Base-by-base conservation (phyloP, 2,888 invertebrate species). In the Papilio protenor region DNA sequence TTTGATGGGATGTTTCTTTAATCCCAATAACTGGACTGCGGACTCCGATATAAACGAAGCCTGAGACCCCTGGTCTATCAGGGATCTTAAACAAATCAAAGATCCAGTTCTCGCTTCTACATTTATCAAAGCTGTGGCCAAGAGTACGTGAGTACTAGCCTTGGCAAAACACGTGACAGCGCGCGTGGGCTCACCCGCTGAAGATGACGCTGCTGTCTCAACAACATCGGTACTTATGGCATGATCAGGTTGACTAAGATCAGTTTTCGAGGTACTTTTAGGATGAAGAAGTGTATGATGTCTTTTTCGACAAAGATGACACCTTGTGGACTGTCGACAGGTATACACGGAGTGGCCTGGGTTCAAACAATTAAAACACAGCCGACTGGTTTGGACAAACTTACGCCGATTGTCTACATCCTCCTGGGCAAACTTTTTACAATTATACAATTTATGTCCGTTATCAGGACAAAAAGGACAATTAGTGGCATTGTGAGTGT, bases 1-100 rank as follows among this genome's bases (percentile, higher is more conserved):
- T 3, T 52, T 77, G 1, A 45, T 73, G 12, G 79, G 52, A 23
- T 10, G 73, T 23, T 80, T 81, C 52, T 78, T 78, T 6, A 82
- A 61, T 8, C 81, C 81, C 0, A 81, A 75, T 4, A 76, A 52
- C 27, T 81, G 81, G 18, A 80, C 81, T 10, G 79, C 76, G 12
- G 79, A 76, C 57, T 84, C 84, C 0, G 83, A 83, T 0, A 85
- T 61, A 64, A 85, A 83, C 0, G 81, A 81, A 0, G 81, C 81
- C 11, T 83, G 83, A 10, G 83, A 84, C 3, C 83, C 84, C 73
- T 82, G 84, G 57, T 85, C 83, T 11, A 85, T 10, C 16, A 85
- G 78, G 10, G 81, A 81, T 59, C 84, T 77, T 2, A 84, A 8
- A 10, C 75, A 18, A 0, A 72, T 55, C 10, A 49, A 27, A 6